phyloP scores from a whole-genome alignment of 2,888 invertebrate species.

The Allygus modestus region DNA sequence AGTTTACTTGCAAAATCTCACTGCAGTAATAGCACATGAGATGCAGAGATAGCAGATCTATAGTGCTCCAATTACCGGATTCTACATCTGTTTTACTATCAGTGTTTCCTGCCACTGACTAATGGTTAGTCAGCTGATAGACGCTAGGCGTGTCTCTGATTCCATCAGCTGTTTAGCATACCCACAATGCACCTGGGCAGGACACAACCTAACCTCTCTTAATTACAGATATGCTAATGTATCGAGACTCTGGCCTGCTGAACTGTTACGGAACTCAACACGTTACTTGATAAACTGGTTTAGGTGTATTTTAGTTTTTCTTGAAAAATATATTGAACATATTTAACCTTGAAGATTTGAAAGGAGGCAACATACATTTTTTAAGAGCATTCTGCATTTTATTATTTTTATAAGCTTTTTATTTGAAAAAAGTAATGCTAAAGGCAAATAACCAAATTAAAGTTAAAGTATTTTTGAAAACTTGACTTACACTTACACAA shows the following conservation, averaged over 20 bases:
- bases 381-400: no score
- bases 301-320: no score
- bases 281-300: no score
- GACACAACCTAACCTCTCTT: slow-evolving; percentile 20
- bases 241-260: not conserved
- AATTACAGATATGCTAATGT: slow-evolving; percentile 8
- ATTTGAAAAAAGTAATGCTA: no score
- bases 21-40: not conserved
- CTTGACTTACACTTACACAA: no score
- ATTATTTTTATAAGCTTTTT: no score
- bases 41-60: not conserved
- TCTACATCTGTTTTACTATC: not conserved
- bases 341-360: no score
- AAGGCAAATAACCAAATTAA: no score
- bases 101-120: not conserved
- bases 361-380: no score
- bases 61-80: slow-evolving; percentile 11
- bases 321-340: no score
- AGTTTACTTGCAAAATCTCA: no score
- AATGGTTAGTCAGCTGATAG: slow-evolving; percentile 30
- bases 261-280: slow-evolving; percentile 1
- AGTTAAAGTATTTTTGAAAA: no score
- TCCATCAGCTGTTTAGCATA: slow-evolving; percentile 35
- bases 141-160: slow-evolving; percentile 19
- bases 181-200: slow-evolving; percentile 32